A percentile compares a stretch with the other conserved stretches of the same genome.
These are phyloP conservation scores for Nomada flava DNA, from an alignment of 2,888 invertebrate genomes.

Conservation along the genomic window DNA sequence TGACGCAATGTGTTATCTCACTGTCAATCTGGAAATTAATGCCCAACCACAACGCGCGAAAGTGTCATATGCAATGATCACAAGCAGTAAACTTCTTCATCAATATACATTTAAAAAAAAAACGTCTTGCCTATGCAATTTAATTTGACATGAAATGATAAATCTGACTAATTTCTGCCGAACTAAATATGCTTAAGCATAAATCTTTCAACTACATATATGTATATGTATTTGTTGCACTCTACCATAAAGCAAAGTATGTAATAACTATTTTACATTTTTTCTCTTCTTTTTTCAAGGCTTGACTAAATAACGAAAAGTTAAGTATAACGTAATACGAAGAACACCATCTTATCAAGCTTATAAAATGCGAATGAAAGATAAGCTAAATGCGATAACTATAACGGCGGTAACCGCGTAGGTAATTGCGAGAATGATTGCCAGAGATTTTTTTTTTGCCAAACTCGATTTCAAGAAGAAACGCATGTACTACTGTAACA, in stretches of 20 bases:
- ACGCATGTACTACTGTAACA: neutral
- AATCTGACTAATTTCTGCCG: neutral
- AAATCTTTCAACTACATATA: too few relatives aligned
- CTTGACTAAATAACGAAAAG: neutral
- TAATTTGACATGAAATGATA: neutral
- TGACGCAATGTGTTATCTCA: slow-evolving; percentile 38
- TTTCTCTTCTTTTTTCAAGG: neutral
- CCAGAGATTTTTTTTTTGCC: neutral
- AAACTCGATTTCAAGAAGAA: neutral
- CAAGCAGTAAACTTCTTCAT: slow-evolving; percentile 5
- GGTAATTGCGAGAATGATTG: neutral
- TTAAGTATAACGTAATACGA: neutral
- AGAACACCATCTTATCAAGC: slow-evolving; percentile 15
- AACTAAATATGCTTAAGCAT: neutral
- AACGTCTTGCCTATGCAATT: neutral
- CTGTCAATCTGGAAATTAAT: slow-evolving; percentile 35
- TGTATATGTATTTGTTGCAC: too few relatives aligned
- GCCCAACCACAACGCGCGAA: slow-evolving; percentile 23
- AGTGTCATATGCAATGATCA: slow-evolving; percentile 21
- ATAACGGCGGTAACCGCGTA: slow-evolving; percentile 7
- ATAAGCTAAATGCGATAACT: slow-evolving; percentile 14
- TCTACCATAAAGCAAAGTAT: too few relatives aligned
- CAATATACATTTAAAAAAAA: slow-evolving; percentile 13
- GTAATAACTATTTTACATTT: too few relatives aligned
- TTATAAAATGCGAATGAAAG: slow-evolving; percentile 1